These are phyloP conservation scores for Cuniculus paca DNA, from an alignment of 2,797 vertebrate genomes.

Conservation along the genomic window DNA sequence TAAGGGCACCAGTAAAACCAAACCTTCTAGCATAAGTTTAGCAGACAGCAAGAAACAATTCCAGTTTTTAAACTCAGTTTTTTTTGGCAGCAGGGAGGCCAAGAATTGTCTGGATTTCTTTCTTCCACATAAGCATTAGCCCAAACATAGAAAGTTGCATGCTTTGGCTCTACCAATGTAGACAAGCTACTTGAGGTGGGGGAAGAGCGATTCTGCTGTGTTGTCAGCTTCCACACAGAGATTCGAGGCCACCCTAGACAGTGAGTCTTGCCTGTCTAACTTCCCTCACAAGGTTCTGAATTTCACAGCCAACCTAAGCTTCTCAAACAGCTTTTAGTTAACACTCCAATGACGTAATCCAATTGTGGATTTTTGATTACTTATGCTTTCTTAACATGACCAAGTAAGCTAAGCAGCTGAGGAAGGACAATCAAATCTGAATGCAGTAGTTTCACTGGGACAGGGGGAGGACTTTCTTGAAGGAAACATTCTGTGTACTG, in stretches of 20 bases:
- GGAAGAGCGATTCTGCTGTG: not conserved
- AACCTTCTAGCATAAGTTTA: not conserved
- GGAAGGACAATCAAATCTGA: not conserved
- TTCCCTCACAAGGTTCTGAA: not conserved
- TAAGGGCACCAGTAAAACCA: not conserved
- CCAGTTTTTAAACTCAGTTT: conserved; percentile 52
- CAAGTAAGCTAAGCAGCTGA: conserved; percentile 32
- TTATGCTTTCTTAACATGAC: conserved; percentile 58
- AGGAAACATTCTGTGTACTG: conserved; percentile 1
- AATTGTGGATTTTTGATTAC: conserved; percentile 57
- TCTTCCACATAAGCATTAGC: not conserved
- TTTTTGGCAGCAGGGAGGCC: not conserved
- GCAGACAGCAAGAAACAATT: conserved; percentile 43
- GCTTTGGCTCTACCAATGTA: not conserved
- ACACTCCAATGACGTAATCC: conserved; percentile 27
- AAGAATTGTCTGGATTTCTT: conserved; percentile 9
- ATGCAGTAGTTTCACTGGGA: not conserved
- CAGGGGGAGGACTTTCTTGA: not conserved
- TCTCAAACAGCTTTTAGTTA: conserved; percentile 37
- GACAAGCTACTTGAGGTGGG: not conserved
- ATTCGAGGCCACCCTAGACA: not conserved
- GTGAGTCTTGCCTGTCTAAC: not conserved
- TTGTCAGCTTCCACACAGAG: not conserved
- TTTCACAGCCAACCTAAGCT: not conserved
- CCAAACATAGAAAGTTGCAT: not conserved